phyloP scores from a whole-genome alignment of 1,140 invertebrate species.

The Eumaeus atala region DNA sequence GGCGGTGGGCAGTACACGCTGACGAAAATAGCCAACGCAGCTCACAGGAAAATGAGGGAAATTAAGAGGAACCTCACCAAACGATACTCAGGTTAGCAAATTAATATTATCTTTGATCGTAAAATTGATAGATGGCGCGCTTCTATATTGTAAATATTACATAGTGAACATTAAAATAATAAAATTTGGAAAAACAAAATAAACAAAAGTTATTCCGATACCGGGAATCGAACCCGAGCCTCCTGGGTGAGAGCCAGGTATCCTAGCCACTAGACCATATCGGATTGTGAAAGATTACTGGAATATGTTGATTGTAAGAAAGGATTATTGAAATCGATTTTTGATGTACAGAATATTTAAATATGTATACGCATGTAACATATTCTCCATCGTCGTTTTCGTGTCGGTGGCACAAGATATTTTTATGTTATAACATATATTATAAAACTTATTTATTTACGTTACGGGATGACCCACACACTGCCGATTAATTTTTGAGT shows the following conservation, averaged over 20 bases:
- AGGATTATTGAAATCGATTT: too few species aligned
- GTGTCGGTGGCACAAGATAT: too few species aligned
- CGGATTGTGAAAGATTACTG: conserved; percentile 18
- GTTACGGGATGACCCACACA: too few species aligned
- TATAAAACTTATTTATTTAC: too few species aligned
- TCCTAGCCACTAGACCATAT: conserved; percentile 48
- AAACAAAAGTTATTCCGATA: conserved; percentile 35
- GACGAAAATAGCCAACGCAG: conserved; percentile 75
- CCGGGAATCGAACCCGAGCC: conserved; percentile 51
- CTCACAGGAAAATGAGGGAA: conserved; percentile 71
- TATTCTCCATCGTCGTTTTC: too few species aligned
- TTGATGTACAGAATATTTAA: too few species aligned
- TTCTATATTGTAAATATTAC: not conserved
- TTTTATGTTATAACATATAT: too few species aligned
- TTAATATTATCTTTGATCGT: too few species aligned
- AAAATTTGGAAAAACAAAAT: conserved; percentile 2
- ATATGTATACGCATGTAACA: too few species aligned
- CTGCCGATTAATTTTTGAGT: too few species aligned
- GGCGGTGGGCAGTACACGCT: conserved; percentile 75
- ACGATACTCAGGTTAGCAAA: conserved; percentile 53
- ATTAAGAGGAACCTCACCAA: conserved; percentile 72
- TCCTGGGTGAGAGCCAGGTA: conserved; percentile 47
- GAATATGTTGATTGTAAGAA: too few species aligned
- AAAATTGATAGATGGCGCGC: too few species aligned
- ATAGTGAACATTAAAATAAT: not conserved